Conservation (phyloP, 2,797 vertebrate species). For the Gastrophryne carolinensis region DNA sequence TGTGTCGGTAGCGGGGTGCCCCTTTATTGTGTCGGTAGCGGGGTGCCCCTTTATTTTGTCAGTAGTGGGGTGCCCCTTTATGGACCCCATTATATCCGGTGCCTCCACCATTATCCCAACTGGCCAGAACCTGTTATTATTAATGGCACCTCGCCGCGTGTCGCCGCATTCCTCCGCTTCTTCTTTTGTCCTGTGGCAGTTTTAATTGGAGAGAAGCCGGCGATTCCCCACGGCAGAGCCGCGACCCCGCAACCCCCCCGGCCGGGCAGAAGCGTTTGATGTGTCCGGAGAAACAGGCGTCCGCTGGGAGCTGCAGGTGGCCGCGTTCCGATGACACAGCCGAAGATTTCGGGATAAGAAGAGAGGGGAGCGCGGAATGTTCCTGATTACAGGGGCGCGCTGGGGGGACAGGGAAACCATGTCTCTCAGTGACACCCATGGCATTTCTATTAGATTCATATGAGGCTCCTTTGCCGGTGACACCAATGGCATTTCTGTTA, state of each 20-base stretch:
- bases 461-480: too few species aligned
- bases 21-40: too few species aligned
- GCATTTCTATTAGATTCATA: too few species aligned
- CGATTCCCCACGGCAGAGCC: background rate
- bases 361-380: background rate
- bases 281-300: background rate
- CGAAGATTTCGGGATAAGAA: background rate
- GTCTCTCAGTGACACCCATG: too few species aligned
- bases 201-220: constrained; percentile 22
- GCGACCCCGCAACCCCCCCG: background rate
- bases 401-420: background rate
- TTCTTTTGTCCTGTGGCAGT: background rate
- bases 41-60: too few species aligned
- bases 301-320: background rate
- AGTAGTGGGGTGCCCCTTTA: too few species aligned
- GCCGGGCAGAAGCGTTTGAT: constrained; percentile 14
- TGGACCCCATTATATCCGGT: too few species aligned
- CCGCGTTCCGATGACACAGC: constrained; percentile 1
- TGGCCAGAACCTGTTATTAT: background rate
- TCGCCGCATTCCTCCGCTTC: background rate
- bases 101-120: constrained; percentile 7
- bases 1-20: too few species aligned
- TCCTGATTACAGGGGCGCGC: background rate
- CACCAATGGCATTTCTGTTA: too few species aligned
- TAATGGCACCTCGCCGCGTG: too few species aligned